Conservation (phyloP, 2,797 vertebrate genomes). For the Coracias cyanogaster region DNA sequence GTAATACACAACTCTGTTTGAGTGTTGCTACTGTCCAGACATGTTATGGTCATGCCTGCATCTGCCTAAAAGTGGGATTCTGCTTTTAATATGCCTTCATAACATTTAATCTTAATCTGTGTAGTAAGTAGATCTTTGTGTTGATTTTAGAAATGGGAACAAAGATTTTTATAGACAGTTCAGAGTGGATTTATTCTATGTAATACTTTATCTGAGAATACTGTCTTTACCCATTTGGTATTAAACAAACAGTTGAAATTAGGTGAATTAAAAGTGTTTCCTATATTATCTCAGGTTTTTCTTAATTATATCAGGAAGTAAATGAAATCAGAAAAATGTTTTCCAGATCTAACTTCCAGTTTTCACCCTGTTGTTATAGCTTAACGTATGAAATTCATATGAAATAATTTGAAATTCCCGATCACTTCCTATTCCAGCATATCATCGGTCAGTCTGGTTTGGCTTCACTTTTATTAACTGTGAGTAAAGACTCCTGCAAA, state of each 20-base stretch:
- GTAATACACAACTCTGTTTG: background rate
- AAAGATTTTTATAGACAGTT: background rate
- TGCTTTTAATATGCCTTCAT: background rate
- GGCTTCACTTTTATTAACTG: conserved; percentile 37
- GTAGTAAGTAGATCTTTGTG: background rate
- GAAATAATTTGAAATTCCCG: background rate
- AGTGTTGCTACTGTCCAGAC: background rate
- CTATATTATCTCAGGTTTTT: background rate
- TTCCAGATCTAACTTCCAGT: background rate
- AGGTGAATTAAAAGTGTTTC: background rate
- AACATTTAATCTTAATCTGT: background rate
- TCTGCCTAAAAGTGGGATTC: background rate
- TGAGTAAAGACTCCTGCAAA: conserved; percentile 60
- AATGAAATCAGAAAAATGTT: background rate
- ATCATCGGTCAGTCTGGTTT: background rate
- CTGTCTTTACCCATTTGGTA: background rate
- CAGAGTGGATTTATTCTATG: background rate
- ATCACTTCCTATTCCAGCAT: conserved; percentile 11
- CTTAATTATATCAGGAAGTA: background rate
- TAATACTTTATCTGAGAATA: background rate
- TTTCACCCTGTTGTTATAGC: background rate
- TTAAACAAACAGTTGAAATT: background rate
- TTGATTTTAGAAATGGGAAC: background rate
- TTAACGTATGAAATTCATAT: background rate
- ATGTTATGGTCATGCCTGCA: background rate